phyloP scores from a whole-genome alignment of 23 tunicate species.

The Botrylloides violaceus region DNA sequence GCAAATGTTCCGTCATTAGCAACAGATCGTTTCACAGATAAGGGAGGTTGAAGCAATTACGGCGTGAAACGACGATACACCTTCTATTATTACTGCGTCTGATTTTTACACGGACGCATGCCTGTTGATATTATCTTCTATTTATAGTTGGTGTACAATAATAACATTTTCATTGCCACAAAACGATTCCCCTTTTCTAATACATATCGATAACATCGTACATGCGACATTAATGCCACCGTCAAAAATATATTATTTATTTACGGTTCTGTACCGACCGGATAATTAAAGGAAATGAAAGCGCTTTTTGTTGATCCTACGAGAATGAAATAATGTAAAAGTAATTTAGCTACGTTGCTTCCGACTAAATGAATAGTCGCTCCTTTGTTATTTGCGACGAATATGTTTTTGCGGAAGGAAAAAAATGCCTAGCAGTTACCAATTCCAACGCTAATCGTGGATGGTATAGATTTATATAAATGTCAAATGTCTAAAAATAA shows the following conservation, averaged over 20 bases:
- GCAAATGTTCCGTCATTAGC: neutral
- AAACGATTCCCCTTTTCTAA: neutral
- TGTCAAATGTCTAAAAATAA: too few relatives aligned
- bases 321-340: too few relatives aligned
- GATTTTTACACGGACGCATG: neutral
- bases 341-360: too few relatives aligned
- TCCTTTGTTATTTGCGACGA: too few relatives aligned
- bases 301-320: neutral
- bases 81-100: neutral
- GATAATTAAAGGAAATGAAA: neutral
- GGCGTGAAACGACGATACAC: neutral
- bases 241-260: too few relatives aligned
- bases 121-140: neutral
- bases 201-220: neutral
- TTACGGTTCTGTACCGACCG: too few relatives aligned
- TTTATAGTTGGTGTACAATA: neutral
- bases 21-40: neutral
- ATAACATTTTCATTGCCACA: neutral
- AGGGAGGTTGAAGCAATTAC: neutral
- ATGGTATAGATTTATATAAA: too few relatives aligned
- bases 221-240: neutral
- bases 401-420: too few relatives aligned
- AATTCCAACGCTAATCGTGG: too few relatives aligned
- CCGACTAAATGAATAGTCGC: too few relatives aligned
- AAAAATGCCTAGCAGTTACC: too few relatives aligned